phyloP scores from a whole-genome alignment of 2,888 invertebrate genomes.

The Meteorus colon region DNA sequence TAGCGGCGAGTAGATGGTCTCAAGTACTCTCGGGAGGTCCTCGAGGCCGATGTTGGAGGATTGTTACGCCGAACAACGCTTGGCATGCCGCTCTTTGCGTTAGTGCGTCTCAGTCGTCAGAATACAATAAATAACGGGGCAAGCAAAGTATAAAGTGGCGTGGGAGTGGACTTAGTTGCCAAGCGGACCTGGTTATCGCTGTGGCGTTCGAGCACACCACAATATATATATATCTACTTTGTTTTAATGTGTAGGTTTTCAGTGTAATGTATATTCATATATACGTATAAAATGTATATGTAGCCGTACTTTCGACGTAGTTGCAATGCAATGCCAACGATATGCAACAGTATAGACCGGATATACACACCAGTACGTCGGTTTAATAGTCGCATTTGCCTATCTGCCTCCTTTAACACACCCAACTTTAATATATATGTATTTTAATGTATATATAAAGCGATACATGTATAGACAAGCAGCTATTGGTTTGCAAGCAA shows the following conservation, averaged over 20 bases:
- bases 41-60: constrained; percentile 34
- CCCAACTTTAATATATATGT: not conserved
- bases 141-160: constrained; percentile 53
- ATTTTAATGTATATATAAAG: constrained; percentile 5
- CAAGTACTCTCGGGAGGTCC: constrained; percentile 37
- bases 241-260: constrained; percentile 12
- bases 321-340: constrained; percentile 21
- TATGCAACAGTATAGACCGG: constrained; percentile 47
- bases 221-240: constrained; percentile 1
- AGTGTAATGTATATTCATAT: not conserved
- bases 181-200: constrained; percentile 54
- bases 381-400: constrained; percentile 58
- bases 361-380: constrained; percentile 55
- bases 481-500: constrained; percentile 30
- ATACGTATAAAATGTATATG: not conserved
- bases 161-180: constrained; percentile 55
- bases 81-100: constrained; percentile 42
- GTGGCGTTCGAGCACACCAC: constrained; percentile 49
- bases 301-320: not conserved
- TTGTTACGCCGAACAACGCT: constrained; percentile 42
- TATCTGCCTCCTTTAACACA: constrained; percentile 52
- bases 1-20: constrained; percentile 19
- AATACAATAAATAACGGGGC: constrained; percentile 53
- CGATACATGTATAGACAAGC: too few relatives aligned
- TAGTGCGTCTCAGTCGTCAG: constrained; percentile 38